A percentile compares a stretch with the other conserved stretches of the same genome.
phyloP scores from a whole-genome alignment of 2,797 vertebrate species.

The Coracias cyanogaster region DNA sequence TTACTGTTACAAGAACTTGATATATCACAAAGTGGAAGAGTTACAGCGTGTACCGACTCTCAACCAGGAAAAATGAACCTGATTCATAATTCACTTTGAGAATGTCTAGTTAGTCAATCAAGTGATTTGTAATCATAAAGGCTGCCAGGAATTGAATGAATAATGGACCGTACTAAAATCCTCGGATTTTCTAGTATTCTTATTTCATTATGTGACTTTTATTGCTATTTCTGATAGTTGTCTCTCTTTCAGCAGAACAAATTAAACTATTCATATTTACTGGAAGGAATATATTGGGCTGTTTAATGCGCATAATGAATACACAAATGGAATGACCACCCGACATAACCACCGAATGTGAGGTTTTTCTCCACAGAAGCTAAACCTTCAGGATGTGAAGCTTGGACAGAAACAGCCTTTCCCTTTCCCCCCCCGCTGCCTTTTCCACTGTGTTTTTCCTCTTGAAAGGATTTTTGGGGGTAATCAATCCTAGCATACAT shows the following conservation, averaged over 20 bases:
- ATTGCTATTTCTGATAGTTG: constrained; percentile 74
- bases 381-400: not conserved
- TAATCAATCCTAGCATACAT: constrained; percentile 54
- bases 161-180: constrained; percentile 93
- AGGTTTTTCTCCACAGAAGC: constrained; percentile 28
- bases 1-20: constrained; percentile 78
- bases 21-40: constrained; percentile 78
- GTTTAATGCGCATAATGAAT: constrained; percentile 50
- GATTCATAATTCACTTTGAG: constrained; percentile 92
- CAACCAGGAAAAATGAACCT: constrained; percentile 80
- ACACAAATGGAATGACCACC: constrained; percentile 50
- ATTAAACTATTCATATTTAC: constrained; percentile 74
- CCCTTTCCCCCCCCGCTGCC: not conserved
- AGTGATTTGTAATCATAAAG: constrained; percentile 98
- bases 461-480: constrained; percentile 42
- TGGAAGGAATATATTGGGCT: constrained; percentile 62
- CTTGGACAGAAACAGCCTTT: not conserved
- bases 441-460: not conserved
- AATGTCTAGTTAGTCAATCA: constrained; percentile 98
- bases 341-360: constrained; percentile 1
- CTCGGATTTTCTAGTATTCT: constrained; percentile 76
- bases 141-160: constrained; percentile 95
- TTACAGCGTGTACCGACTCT: constrained; percentile 79
- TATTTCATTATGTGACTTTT: constrained; percentile 82
- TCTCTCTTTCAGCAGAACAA: constrained; percentile 70